These are phyloP conservation scores for Girardia tigrina DNA, from an alignment of 2,888 invertebrate genomes.

Conservation along the genomic window DNA sequence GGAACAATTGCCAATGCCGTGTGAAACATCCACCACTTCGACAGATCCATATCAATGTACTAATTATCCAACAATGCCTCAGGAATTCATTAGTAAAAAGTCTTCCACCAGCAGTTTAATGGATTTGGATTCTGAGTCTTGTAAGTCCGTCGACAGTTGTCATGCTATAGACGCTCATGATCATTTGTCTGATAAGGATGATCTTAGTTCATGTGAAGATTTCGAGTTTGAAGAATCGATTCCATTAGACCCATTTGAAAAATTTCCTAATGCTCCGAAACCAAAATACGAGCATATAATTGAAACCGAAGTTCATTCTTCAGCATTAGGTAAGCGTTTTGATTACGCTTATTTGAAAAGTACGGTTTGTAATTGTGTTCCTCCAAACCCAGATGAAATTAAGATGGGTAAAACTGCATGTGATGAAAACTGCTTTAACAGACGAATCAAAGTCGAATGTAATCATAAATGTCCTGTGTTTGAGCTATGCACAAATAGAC, in stretches of 20 bases:
- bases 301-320: constrained; percentile 6
- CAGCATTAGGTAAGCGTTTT: background rate
- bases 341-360: background rate
- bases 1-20: background rate
- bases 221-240: background rate
- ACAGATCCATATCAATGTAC: background rate
- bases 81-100: background rate
- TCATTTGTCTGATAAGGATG: background rate
- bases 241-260: background rate
- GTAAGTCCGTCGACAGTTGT: background rate
- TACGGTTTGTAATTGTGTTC: constrained; percentile 36
- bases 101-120: constrained; percentile 17
- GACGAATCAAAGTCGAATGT: constrained; percentile 92
- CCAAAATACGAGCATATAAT: constrained; percentile 12
- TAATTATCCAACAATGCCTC: background rate
- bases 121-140: background rate
- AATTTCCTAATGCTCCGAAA: background rate
- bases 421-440: constrained; percentile 85
- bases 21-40: background rate
- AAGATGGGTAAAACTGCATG: constrained; percentile 65
- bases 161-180: background rate
- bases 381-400: constrained; percentile 36
- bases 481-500: constrained; percentile 78
- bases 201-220: background rate
- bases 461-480: constrained; percentile 54